Conservation (phyloP, 2,113 vertebrate species). For the Bagarius yarrelli region DNA sequence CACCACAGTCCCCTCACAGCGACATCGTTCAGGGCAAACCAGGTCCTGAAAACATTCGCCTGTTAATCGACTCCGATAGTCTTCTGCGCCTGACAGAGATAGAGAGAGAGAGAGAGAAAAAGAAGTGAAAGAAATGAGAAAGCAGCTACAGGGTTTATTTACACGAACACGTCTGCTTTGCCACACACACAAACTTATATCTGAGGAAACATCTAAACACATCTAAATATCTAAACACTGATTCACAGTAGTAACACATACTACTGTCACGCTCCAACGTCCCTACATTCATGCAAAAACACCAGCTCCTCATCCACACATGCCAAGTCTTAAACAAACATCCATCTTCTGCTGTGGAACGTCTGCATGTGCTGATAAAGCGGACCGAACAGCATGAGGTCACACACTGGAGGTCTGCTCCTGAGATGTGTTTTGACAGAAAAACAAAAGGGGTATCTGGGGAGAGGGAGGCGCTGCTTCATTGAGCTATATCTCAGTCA, state of each 20-base stretch:
- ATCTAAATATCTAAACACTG: background rate
- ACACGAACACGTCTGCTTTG: slow-evolving; percentile 14
- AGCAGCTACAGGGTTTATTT: background rate
- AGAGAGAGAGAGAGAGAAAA: background rate
- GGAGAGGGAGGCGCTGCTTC: slow-evolving; percentile 32
- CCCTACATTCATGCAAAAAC: slow-evolving; percentile 24
- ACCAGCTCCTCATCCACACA: background rate
- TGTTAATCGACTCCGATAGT: slow-evolving; percentile 88
- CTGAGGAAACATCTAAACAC: background rate
- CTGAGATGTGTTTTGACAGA: slow-evolving; percentile 47
- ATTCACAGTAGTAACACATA: background rate
- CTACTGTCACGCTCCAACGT: background rate
- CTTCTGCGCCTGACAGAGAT: slow-evolving; percentile 81
- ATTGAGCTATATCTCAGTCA: slow-evolving; percentile 43
- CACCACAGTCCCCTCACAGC: slow-evolving; percentile 91
- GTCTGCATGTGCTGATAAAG: slow-evolving; percentile 30
- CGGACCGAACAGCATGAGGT: slow-evolving; percentile 28
- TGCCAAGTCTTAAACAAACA: slow-evolving; percentile 30
- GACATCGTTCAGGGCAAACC: slow-evolving; percentile 90
- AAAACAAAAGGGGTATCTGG: slow-evolving; percentile 41
- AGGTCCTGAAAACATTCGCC: slow-evolving; percentile 95
- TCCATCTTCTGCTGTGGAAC: slow-evolving; percentile 16
- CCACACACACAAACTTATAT: background rate
- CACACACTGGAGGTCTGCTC: slow-evolving; percentile 40
- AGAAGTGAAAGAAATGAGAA: slow-evolving; percentile 1